Base-by-base conservation (phyloP, 2,797 vertebrate species). In the Delichon dasypus region DNA sequence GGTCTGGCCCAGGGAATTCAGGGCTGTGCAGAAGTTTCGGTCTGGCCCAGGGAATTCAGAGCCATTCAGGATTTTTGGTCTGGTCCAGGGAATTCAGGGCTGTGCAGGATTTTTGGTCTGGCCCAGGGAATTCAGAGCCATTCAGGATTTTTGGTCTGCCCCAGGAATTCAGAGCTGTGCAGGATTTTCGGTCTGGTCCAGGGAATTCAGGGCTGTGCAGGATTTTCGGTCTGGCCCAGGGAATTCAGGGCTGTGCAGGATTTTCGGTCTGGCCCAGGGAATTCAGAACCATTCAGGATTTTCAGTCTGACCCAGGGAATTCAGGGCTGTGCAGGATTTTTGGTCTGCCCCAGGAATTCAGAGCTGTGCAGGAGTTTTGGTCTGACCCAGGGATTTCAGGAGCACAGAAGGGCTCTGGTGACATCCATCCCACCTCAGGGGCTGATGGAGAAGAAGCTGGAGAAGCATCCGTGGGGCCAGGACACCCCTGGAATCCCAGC, bases 321-420 rank as follows among this genome's bases (percentile, higher is more conserved):
- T 5, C 10, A 8, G 57, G 65, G 65, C 65, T 60, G 20, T 0
- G 3, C 25, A 3, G 70, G 70, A 27, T 11, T 32, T 61, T 6
- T 5, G 4, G 10, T 6, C 15, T 16, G 2, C 5, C 8, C 1
- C 55, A 0, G 45, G 45, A 14, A 16, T 0, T 5, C 10, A 8
- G 57, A 61, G 65, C 65, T 55, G 20, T 0, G 3, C 21, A 3
- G 70, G 70, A 27, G 10, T 32, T 61, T 6, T 5, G 5, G 11
- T 6, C 15, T 16, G 2, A 5, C 7, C 1, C 55, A 0, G 45
- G 48, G 45, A 14, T 12, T 0, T 5, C 10, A 8, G 57, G 1
- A 13, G 9, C 66, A 2, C 32, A 0, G 53, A 25, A 27, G 12
- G 61, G 67, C 11, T 53, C 14, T 27, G 74, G 2, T 1, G 11